These are phyloP conservation scores for Melanerpes formicivorus DNA, from an alignment of 2,113 vertebrate genomes.

Conservation along the genomic window DNA sequence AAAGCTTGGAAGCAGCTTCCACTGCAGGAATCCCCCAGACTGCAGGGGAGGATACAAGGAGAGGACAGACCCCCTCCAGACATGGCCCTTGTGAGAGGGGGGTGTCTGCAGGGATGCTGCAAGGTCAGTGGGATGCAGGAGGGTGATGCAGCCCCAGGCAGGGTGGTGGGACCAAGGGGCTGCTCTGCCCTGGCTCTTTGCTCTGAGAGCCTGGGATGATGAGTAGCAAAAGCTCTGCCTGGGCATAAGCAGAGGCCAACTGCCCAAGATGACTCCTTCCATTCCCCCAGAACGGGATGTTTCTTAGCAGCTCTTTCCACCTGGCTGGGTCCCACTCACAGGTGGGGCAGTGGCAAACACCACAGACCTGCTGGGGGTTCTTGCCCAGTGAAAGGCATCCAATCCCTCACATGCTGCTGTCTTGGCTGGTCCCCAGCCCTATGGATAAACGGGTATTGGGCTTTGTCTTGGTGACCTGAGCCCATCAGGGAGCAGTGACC, in stretches of 20 bases:
- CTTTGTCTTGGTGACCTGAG: background rate
- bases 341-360: background rate
- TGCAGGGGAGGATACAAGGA: background rate
- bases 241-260: accelerated
- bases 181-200: background rate
- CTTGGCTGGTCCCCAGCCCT: accelerated
- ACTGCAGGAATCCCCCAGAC: background rate
- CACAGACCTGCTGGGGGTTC: accelerated
- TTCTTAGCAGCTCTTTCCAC: background rate
- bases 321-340: accelerated
- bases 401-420: background rate
- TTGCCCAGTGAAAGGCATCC: background rate
- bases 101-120: background rate
- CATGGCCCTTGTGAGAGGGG: background rate
- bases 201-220: background rate
- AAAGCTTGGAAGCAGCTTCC: background rate
- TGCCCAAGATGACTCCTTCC: accelerated
- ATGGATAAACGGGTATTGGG: background rate
- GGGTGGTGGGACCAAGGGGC: background rate
- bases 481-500: background rate
- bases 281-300: background rate
- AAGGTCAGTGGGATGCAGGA: background rate
- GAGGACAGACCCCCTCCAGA: background rate
- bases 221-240: background rate
- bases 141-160: background rate